Evolutionary conservation across 1,140 invertebrate species (phyloP).

Genomic region (Gerris buenoi): DNA sequence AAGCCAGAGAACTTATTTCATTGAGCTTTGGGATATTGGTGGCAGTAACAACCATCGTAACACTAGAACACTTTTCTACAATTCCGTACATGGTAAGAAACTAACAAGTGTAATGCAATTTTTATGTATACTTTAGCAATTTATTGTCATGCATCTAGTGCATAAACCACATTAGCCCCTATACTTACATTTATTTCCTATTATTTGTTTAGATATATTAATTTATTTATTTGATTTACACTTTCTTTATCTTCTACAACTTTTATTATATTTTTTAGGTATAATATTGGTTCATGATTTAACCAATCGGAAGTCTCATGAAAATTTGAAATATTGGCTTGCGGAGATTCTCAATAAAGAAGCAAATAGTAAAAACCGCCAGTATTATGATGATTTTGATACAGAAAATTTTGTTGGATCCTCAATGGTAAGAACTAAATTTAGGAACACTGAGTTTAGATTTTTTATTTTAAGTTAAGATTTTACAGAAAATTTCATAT

Average conservation of each 20-base stretch:
- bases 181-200: too few relatives aligned
- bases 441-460: too few relatives aligned
- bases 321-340: constrained; percentile 85
- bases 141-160: too few relatives aligned
- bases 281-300: constrained; percentile 91
- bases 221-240: too few relatives aligned
- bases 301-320: constrained; percentile 87
- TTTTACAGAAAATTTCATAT: too few relatives aligned
- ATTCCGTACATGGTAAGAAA: constrained; percentile 75
- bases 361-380: constrained; percentile 31
- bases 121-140: too few relatives aligned
- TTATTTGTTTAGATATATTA: too few relatives aligned
- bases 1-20: constrained; percentile 76
- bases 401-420: constrained; percentile 78
- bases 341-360: constrained; percentile 77
- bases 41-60: constrained; percentile 84
- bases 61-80: constrained; percentile 82
- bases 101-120: too few relatives aligned
- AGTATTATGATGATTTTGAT: constrained; percentile 57
- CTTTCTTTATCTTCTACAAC: too few relatives aligned
- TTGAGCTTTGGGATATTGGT: constrained; percentile 93
- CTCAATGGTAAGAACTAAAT: constrained; percentile 38
- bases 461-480: too few relatives aligned
- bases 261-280: constrained; percentile 40
- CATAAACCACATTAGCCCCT: too few relatives aligned